These are phyloP conservation scores for Gallirallus australis DNA, from an alignment of 2,797 vertebrate genomes.

Conservation along the genomic window DNA sequence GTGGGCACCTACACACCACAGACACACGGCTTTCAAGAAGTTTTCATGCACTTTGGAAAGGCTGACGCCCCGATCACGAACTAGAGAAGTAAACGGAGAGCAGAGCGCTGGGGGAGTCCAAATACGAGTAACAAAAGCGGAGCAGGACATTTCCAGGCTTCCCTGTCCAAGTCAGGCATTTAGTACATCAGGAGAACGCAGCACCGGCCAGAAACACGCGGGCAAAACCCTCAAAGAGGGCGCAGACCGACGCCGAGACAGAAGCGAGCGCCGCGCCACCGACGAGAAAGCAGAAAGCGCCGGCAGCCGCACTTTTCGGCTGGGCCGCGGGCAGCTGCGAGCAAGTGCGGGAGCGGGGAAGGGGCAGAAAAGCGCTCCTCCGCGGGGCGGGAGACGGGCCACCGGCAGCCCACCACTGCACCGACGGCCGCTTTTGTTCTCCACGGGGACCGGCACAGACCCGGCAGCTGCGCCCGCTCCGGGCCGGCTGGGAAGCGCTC, in stretches of 20 bases:
- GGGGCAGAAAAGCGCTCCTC: background rate
- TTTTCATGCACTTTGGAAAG: background rate
- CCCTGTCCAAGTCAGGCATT: background rate
- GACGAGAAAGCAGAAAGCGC: background rate
- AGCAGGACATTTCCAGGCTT: background rate
- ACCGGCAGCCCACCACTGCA: background rate
- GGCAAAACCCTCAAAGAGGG: background rate
- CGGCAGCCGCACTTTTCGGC: background rate
- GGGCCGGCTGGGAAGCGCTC: background rate
- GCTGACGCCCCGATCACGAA: background rate
- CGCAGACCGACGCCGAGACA: background rate
- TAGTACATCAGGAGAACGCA: background rate
- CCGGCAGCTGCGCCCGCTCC: constrained; percentile 9
- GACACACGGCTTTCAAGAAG: accelerated
- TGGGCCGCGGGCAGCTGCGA: background rate
- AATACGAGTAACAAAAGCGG: background rate
- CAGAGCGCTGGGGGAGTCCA: too few relatives aligned
- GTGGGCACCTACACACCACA: accelerated
- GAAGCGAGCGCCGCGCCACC: background rate
- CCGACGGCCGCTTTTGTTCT: constrained; percentile 50
- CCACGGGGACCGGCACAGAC: background rate
- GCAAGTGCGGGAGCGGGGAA: background rate
- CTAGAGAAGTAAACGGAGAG: background rate
- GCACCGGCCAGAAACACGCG: background rate
- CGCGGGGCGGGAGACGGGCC: background rate